phyloP scores from a whole-genome alignment of 2,113 vertebrate genomes.

The Onychostruthus taczanowskii region DNA sequence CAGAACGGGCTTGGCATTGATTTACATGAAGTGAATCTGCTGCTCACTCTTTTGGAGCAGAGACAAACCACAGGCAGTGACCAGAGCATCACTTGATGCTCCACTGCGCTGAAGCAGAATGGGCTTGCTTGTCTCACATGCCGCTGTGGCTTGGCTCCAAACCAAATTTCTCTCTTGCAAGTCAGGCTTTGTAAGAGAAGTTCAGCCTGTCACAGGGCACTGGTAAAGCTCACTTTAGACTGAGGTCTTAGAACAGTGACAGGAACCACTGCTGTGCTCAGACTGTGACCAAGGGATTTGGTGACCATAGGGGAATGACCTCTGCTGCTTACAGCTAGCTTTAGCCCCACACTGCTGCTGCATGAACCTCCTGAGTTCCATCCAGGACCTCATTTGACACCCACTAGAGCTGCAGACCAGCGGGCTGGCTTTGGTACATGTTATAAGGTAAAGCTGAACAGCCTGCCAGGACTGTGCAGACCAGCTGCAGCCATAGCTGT shows the following conservation, averaged over 20 bases:
- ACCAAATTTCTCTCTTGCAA: background rate
- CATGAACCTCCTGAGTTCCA: background rate
- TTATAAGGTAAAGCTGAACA: background rate
- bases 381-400: background rate
- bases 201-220: background rate
- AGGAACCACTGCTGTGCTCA: background rate
- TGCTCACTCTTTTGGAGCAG: background rate
- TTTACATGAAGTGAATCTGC: background rate
- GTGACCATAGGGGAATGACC: background rate
- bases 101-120: background rate
- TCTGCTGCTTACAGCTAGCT: background rate
- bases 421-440: background rate
- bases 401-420: background rate
- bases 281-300: fast-evolving
- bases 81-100: background rate
- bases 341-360: background rate
- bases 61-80: background rate
- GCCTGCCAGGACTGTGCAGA: background rate
- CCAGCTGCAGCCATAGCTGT: background rate
- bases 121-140: background rate
- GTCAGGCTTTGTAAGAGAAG: background rate
- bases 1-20: background rate
- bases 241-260: background rate
- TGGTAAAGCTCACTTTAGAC: background rate
- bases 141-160: background rate